Evolutionary conservation across 2,888 invertebrate species (phyloP), one percentile per base, ranked within the genome.

Genomic region (Strigamia maritima): DNA sequence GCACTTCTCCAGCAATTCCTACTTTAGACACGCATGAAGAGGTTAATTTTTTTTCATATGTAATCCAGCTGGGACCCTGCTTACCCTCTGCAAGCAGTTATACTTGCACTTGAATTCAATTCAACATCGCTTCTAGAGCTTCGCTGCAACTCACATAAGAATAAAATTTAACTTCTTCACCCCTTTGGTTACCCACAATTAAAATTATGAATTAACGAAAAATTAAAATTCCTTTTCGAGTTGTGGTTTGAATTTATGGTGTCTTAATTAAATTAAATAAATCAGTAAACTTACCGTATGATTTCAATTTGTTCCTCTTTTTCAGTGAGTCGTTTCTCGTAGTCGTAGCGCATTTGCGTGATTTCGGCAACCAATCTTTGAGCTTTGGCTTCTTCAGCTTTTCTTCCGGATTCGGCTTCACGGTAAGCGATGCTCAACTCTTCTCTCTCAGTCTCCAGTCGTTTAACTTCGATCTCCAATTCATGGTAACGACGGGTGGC

Each of bases 241-340:
- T n/a, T n/a, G n/a, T n/a, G n/a, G n/a, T n/a, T n/a, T n/a, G n/a
- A n/a, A n/a, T n/a, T n/a, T n/a, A n/a, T n/a, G n/a, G n/a, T n/a
- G n/a, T n/a, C n/a, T n/a, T n/a, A n/a, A n/a, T n/a, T n/a, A n/a
- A n/a, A n/a, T n/a, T n/a, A n/a, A n/a, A n/a, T n/a, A n/a, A n/a
- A n/a, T n/a, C n/a, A n/a, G n/a, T 31, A 31, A 31, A 31, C 93
- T 92, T 88, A 98, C 98, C 97, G 96, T 87, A 98, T 94, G 84
- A 92, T 89, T 89, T 99, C 98, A 86, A 99, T 92, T 89, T 99
- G 98, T 87, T 99, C 98, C 84, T 98, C 98, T 91, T 98, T 98
- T 90, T 98, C 97, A 83, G 93, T 92, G 84, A 99, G 90, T 85
- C 98, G 94, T 87, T 95, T 95, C 89, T 99, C 99, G 86, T 95